Evolutionary conservation across 1,140 invertebrate species (phyloP).

Genomic region (Colletes gigas): DNA sequence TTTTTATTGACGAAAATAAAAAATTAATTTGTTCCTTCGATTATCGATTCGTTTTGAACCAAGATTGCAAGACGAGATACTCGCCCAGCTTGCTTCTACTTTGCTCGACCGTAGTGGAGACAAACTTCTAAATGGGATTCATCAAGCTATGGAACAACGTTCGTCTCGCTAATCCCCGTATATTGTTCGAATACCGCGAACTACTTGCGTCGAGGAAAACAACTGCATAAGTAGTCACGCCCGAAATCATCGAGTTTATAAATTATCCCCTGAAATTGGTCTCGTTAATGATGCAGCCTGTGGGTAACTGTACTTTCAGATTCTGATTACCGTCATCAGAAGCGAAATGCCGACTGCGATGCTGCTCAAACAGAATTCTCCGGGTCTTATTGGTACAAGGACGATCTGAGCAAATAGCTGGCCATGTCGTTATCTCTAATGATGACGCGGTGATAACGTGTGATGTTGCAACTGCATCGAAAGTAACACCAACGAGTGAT

Average conservation of each 20-base stretch:
- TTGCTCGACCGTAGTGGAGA: background rate
- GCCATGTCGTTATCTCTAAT: background rate
- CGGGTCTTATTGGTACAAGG: conserved; percentile 17
- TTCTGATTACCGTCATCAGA: conserved; percentile 9
- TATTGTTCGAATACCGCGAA: too few species aligned
- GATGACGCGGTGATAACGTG: background rate
- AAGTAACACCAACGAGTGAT: too few species aligned
- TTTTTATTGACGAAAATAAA: background rate
- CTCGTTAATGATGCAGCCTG: background rate
- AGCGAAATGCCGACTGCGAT: background rate
- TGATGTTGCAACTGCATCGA: background rate
- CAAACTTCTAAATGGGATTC: background rate
- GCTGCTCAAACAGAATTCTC: conserved; percentile 15
- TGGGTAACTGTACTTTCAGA: too few species aligned
- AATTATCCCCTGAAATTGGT: background rate
- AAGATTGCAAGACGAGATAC: background rate
- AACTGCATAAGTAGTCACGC: too few species aligned
- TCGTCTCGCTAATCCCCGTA: too few species aligned
- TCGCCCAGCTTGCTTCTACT: background rate
- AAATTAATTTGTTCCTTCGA: too few species aligned
- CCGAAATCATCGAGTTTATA: background rate
- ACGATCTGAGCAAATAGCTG: conserved; percentile 10
- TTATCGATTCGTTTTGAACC: conserved; percentile 21
- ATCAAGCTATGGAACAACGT: background rate
- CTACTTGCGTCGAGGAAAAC: too few species aligned